phyloP scores from a whole-genome alignment of 2,113 vertebrate species.

The Leuciscus idus region DNA sequence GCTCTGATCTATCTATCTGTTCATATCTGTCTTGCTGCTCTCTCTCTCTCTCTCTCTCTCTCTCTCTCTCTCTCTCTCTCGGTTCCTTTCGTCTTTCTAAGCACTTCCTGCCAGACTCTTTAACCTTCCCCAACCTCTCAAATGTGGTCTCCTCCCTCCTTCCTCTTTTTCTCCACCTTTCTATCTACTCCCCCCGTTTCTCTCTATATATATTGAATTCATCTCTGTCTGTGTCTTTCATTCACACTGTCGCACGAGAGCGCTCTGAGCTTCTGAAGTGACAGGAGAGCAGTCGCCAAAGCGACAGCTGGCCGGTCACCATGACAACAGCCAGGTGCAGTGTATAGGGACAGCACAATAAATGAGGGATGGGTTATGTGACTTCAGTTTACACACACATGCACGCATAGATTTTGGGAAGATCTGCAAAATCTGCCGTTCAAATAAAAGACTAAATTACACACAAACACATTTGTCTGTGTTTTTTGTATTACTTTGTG shows the following conservation, averaged over 20 bases:
- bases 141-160: conserved; percentile 26
- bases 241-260: conserved; percentile 2
- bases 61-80: conserved; percentile 36
- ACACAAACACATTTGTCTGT: neutral
- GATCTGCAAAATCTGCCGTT: conserved; percentile 21
- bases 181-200: neutral
- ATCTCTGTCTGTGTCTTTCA: conserved; percentile 13
- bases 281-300: conserved; percentile 45
- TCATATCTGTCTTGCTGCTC: conserved; percentile 39
- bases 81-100: conserved; percentile 52
- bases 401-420: conserved; percentile 9
- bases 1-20: conserved; percentile 51
- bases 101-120: conserved; percentile 10
- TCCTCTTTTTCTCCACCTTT: neutral
- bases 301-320: conserved; percentile 45
- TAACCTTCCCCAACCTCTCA: conserved; percentile 41
- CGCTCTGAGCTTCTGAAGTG: conserved; percentile 42
- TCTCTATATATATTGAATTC: neutral
- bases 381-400: neutral
- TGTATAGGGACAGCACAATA: conserved; percentile 32
- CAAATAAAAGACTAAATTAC: conserved; percentile 1
- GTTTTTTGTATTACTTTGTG: neutral
- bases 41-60: conserved; percentile 42
- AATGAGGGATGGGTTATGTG: conserved; percentile 37
- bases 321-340: conserved; percentile 59